phyloP scores from a whole-genome alignment of 2,113 vertebrate species.

The Leptocoma aspasia region DNA sequence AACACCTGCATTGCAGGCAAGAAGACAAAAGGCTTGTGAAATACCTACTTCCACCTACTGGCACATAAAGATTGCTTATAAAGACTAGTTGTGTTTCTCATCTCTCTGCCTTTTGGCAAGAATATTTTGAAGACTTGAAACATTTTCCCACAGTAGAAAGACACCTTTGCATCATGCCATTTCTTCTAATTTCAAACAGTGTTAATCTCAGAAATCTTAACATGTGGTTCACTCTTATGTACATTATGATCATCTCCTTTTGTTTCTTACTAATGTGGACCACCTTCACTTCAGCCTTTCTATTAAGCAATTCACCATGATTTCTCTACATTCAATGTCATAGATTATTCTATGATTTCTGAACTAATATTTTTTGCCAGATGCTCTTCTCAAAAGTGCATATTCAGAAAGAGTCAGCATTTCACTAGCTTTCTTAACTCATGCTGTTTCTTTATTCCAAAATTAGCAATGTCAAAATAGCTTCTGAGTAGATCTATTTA shows the following conservation, averaged over 20 bases:
- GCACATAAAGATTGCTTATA: background rate
- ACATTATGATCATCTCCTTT: background rate
- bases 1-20: background rate
- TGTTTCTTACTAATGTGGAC: background rate
- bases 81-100: background rate
- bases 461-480: background rate
- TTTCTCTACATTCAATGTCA: background rate
- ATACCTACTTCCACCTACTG: background rate
- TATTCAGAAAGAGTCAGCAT: background rate
- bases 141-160: background rate
- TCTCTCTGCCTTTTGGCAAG: background rate
- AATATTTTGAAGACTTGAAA: background rate
- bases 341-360: background rate
- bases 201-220: background rate
- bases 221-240: background rate
- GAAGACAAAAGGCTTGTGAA: background rate
- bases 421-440: background rate
- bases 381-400: background rate
- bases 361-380: background rate
- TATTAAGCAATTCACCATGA: background rate
- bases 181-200: background rate
- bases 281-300: background rate
- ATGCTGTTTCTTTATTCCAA: background rate
- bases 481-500: background rate
- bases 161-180: background rate